These are phyloP conservation scores for Nephrotoma appendiculata DNA, from an alignment of 2,888 invertebrate genomes.

Conservation along the genomic window DNA sequence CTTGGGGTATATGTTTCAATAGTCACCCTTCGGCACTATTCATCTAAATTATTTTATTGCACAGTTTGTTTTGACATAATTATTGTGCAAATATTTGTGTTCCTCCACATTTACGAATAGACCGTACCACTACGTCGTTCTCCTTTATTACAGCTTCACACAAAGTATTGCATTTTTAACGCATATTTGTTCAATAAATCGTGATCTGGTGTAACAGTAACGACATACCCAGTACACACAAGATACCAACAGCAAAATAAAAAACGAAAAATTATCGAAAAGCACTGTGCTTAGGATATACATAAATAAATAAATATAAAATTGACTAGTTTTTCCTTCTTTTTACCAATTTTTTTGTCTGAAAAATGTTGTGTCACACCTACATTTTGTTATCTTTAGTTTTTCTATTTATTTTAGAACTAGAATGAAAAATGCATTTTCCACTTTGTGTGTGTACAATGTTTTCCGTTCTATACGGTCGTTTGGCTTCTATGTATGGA, in stretches of 20 bases:
- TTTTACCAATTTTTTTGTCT: background rate
- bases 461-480: background rate
- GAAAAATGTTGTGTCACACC: background rate
- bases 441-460: background rate
- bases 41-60: background rate
- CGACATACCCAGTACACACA: background rate
- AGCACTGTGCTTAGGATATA: background rate
- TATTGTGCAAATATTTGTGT: background rate
- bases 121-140: background rate
- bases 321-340: background rate
- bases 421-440: background rate
- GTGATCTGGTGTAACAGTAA: background rate
- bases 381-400: background rate
- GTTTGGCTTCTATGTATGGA: background rate
- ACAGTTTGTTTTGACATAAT: background rate
- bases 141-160: background rate
- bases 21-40: background rate
- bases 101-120: background rate
- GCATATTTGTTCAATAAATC: background rate
- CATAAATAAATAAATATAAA: background rate
- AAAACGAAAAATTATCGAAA: background rate
- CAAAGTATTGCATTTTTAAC: background rate
- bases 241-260: background rate
- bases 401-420: background rate
- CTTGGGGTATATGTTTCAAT: background rate